phyloP scores from a whole-genome alignment of 2,888 invertebrate species.

The Osmoderma eremita region DNA sequence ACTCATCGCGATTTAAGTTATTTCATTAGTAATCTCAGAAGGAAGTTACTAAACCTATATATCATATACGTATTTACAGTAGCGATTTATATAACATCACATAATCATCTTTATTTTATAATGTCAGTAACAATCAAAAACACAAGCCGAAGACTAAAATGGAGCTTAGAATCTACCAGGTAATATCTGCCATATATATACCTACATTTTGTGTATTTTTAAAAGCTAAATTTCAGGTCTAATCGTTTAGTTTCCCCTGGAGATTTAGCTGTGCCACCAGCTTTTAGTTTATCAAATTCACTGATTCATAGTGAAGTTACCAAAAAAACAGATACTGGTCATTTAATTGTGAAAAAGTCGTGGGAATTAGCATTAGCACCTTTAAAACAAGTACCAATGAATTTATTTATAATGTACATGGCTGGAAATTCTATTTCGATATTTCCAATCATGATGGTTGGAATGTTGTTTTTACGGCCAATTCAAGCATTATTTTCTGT shows the following conservation, averaged over 20 bases:
- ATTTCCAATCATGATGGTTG: slow-evolving; percentile 99
- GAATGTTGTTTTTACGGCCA: slow-evolving; percentile 97
- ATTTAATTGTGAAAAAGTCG: slow-evolving; percentile 90
- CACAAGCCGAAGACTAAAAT: slow-evolving; percentile 55
- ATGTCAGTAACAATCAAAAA: slow-evolving; percentile 33
- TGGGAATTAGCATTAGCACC: slow-evolving; percentile 98
- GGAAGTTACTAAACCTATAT: background rate
- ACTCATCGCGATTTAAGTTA: too few species aligned
- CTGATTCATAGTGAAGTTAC: slow-evolving; percentile 81
- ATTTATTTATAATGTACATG: slow-evolving; percentile 99
- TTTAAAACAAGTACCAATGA: slow-evolving; percentile 98
- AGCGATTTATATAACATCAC: background rate
- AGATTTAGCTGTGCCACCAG: slow-evolving; percentile 72
- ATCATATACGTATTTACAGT: background rate
- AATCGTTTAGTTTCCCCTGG: slow-evolving; percentile 39
- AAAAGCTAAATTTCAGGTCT: slow-evolving; percentile 38
- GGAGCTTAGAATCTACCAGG: slow-evolving; percentile 60
- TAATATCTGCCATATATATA: slow-evolving; percentile 46
- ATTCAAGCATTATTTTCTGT: slow-evolving; percentile 94
- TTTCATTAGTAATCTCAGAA: background rate
- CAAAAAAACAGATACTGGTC: slow-evolving; percentile 84
- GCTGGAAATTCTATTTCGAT: slow-evolving; percentile 99
- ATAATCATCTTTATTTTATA: slow-evolving; percentile 6
- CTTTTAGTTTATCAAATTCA: slow-evolving; percentile 79
- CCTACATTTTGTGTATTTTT: background rate